Percentiles rank a stretch among this genome's conserved stretches.
Evolutionary conservation across 35 echinoderm and acorn worm genomes (phyloP).

Genomic region (Ophiothrix spiculata): DNA sequence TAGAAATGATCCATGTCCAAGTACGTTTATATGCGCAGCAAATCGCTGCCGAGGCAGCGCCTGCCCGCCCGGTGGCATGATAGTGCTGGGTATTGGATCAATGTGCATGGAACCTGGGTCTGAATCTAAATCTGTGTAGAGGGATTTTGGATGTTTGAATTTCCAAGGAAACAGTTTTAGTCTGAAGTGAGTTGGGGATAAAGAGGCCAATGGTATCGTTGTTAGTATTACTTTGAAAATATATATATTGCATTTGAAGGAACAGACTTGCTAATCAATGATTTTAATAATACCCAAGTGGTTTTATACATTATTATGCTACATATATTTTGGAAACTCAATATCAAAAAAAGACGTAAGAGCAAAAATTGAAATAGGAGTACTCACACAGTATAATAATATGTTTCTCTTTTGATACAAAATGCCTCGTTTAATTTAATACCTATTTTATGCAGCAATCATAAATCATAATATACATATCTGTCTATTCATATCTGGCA

Average conservation of each 20-base stretch:
- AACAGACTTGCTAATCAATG: background rate
- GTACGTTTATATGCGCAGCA: no score
- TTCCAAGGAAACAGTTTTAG: background rate
- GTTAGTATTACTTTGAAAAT: background rate
- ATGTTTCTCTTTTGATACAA: background rate
- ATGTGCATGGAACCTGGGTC: no score
- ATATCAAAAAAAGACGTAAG: background rate
- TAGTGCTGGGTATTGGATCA: no score
- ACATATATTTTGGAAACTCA: background rate
- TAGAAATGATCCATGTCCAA: no score
- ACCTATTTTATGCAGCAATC: background rate
- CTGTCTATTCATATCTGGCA: background rate
- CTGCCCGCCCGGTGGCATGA: no score
- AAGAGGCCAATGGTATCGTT: background rate
- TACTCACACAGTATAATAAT: background rate
- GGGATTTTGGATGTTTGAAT: no score
- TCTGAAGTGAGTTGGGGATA: background rate
- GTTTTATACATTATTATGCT: background rate
- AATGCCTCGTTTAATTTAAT: background rate
- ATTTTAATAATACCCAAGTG: background rate
- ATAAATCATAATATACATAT: background rate
- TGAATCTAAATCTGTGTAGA: no score
- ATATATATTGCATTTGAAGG: background rate
- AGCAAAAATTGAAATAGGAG: background rate
- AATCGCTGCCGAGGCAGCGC: no score